These are phyloP conservation scores for Hyposoter didymator DNA, from an alignment of 2,888 invertebrate species.

Conservation along the genomic window DNA sequence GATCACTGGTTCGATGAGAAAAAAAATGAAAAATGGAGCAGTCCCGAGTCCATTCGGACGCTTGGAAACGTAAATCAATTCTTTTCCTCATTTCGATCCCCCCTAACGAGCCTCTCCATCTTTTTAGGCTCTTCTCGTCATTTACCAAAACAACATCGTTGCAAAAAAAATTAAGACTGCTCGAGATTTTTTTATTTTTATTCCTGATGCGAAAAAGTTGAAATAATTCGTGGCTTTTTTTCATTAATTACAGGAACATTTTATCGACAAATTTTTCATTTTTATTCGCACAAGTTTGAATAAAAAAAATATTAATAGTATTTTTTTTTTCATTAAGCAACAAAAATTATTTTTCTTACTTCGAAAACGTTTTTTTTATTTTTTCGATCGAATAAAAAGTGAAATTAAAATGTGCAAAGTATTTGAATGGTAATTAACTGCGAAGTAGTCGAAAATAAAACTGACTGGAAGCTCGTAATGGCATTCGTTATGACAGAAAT, in stretches of 20 bases:
- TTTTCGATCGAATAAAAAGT: neutral
- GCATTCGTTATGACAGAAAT: conserved; percentile 9
- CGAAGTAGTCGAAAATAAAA: neutral
- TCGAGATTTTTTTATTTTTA: neutral
- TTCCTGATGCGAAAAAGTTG: neutral
- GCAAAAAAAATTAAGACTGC: neutral
- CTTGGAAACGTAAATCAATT: conserved; percentile 52
- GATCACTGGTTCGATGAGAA: conserved; percentile 35
- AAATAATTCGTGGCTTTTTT: neutral
- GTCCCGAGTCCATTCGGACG: neutral
- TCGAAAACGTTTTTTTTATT: neutral
- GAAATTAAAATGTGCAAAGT: neutral
- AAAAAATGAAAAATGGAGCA: conserved; percentile 38
- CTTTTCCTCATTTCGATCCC: conserved; percentile 22
- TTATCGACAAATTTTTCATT: neutral
- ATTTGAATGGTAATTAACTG: neutral
- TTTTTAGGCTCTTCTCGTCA: conserved; percentile 8
- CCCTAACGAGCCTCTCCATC: conserved; percentile 25
- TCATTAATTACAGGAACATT: neutral
- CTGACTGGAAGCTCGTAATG: neutral
- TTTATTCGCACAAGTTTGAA: neutral
- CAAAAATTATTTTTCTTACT: neutral
- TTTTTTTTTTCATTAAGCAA: too few relatives aligned
- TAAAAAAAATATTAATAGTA: neutral
- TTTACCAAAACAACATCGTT: neutral